Evolutionary conservation across 2,888 invertebrate genomes (phyloP).

Genomic region (Synanthedon formicaeformis): DNA sequence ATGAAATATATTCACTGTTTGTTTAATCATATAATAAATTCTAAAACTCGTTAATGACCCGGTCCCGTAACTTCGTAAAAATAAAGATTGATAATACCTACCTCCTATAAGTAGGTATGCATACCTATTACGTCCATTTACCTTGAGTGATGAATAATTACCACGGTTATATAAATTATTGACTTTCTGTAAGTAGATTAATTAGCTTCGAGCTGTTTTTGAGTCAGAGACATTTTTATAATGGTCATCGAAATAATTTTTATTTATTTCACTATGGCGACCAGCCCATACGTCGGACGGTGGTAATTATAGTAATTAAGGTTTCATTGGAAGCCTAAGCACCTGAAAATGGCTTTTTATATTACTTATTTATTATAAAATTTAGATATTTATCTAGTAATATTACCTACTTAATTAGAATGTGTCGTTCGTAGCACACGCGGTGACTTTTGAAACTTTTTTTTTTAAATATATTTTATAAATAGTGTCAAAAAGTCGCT

Average conservation of each 20-base stretch:
- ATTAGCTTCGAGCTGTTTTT: conserved; percentile 38
- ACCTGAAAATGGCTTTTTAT: no score
- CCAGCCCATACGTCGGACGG: no score
- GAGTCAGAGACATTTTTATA: conserved; percentile 36
- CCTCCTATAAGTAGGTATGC: no score
- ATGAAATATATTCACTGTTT: conserved; percentile 50
- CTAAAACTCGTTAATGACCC: conserved; percentile 43
- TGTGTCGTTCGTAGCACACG: no score
- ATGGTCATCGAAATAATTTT: conserved; percentile 3
- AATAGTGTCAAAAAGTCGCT: no score
- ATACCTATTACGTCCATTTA: conserved; percentile 45
- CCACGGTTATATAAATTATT: conserved; percentile 42
- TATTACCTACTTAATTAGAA: no score
- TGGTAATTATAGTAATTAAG: no score
- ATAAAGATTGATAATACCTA: conserved; percentile 48
- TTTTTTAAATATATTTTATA: no score
- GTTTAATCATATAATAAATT: conserved; percentile 44
- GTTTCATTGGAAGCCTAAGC: no score
- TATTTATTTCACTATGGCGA: neutral
- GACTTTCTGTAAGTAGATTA: conserved; percentile 52
- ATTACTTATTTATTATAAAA: no score
- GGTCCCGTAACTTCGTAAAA: conserved; percentile 46
- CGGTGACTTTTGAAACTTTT: no score
- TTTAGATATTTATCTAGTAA: no score
- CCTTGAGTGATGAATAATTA: conserved; percentile 59